phyloP scores from a whole-genome alignment of 1,140 invertebrate species.

The Glomeris maerens region DNA sequence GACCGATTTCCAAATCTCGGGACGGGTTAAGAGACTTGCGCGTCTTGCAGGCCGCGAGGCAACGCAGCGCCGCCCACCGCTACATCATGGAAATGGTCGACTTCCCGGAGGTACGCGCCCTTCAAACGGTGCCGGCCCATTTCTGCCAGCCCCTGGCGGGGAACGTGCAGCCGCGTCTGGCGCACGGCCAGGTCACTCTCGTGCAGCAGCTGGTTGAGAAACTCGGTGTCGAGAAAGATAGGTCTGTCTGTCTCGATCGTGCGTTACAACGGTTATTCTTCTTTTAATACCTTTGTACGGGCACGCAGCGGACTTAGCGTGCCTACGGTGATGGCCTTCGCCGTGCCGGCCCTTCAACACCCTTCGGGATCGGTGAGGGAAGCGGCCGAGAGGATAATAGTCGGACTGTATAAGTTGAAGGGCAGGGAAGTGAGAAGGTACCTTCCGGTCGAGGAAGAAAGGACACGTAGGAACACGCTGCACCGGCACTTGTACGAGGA shows the following conservation, averaged over 20 bases:
- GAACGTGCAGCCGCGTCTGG: conserved; percentile 69
- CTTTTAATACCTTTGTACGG: background rate
- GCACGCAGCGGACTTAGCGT: conserved; percentile 63
- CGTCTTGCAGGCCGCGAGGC: conserved; percentile 13
- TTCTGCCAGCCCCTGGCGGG: conserved; percentile 69
- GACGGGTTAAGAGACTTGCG: no score
- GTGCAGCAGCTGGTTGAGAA: conserved; percentile 66
- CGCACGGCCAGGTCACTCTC: conserved; percentile 72
- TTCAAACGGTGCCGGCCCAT: conserved; percentile 55
- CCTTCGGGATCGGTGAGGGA: conserved; percentile 75
- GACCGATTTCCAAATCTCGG: no score
- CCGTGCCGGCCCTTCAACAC: conserved; percentile 70
- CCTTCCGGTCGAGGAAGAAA: conserved; percentile 77
- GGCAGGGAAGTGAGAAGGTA: conserved; percentile 69
- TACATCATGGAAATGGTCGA: conserved; percentile 8
- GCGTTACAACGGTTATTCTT: background rate
- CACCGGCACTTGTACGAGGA: conserved; percentile 85
- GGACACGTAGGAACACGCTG: conserved; percentile 71
- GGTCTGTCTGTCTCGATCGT: conserved; percentile 26
- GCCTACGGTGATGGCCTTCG: conserved; percentile 68
- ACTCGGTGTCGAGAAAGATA: conserved; percentile 61
- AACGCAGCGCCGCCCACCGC: background rate
- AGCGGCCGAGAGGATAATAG: conserved; percentile 68
- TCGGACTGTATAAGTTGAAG: conserved; percentile 66
- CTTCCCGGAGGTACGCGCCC: conserved; percentile 33